These are phyloP conservation scores for Ecliptopera silaceata DNA, from an alignment of 2,888 invertebrate species.

Conservation along the genomic window DNA sequence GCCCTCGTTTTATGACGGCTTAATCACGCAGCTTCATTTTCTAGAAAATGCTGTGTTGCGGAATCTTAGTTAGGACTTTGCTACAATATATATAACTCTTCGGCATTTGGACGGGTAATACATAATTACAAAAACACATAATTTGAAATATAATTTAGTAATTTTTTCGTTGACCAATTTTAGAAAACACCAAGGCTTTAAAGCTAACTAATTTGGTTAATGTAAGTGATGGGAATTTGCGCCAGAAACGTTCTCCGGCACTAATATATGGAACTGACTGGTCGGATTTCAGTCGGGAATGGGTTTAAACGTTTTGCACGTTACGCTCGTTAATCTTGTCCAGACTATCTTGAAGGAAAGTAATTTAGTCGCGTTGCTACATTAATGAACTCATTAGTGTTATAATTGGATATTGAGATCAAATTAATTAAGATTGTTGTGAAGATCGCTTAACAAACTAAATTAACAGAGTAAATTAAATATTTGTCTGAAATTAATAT, in stretches of 20 bases:
- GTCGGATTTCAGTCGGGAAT: slow-evolving; percentile 80
- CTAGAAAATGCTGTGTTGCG: no score
- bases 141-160: no score
- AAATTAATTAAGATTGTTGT: background rate
- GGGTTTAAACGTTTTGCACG: slow-evolving; percentile 83
- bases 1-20: no score
- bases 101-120: no score
- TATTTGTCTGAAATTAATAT: no score
- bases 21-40: no score
- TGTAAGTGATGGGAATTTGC: slow-evolving; percentile 80
- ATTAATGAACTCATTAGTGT: slow-evolving; percentile 43
- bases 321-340: slow-evolving; percentile 81
- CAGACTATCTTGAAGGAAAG: slow-evolving; percentile 73
- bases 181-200: slow-evolving; percentile 18
- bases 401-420: slow-evolving; percentile 22
- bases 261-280: slow-evolving; percentile 83
- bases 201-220: slow-evolving; percentile 81
- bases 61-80: no score
- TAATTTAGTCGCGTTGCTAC: slow-evolving; percentile 52
- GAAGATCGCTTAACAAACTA: no score
- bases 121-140: no score
- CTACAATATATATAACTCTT: no score
- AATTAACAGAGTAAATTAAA: no score
- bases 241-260: slow-evolving; percentile 73
- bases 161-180: background rate